A percentile compares a stretch with the other conserved stretches of the same genome.
These are phyloP conservation scores for Polydrusus pterygomalis DNA, from an alignment of 2,888 invertebrate species.

Conservation along the genomic window DNA sequence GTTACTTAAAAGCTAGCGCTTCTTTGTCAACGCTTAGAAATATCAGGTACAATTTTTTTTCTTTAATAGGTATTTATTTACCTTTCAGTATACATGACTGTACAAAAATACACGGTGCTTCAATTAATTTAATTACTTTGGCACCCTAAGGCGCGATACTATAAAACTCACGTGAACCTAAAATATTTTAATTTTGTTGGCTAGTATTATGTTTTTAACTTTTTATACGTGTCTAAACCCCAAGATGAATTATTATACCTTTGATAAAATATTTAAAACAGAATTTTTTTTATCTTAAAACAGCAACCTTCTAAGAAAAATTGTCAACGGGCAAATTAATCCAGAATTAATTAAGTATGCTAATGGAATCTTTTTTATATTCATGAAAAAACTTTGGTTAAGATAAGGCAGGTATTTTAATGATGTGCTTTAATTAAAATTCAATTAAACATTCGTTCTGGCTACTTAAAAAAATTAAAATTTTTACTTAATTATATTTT, in stretches of 20 bases:
- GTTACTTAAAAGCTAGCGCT: too few relatives aligned
- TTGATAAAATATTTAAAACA: conserved; percentile 7
- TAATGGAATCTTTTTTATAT: conserved; percentile 26
- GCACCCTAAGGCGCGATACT: too few relatives aligned
- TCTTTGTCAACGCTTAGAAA: too few relatives aligned
- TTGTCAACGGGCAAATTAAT: conserved; percentile 20
- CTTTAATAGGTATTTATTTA: too few relatives aligned
- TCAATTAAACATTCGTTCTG: conserved; percentile 14
- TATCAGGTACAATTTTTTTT: too few relatives aligned
- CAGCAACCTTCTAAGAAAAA: conserved; percentile 3
- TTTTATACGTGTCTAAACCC: neutral
- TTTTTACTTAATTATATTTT: conserved; percentile 9
- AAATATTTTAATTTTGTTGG: too few relatives aligned
- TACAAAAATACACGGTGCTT: too few relatives aligned
- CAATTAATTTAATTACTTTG: too few relatives aligned
- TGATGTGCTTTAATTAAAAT: conserved; percentile 9
- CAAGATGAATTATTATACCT: neutral
- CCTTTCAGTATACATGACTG: too few relatives aligned
- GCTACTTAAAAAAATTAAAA: conserved; percentile 6
- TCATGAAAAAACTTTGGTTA: conserved; percentile 20
- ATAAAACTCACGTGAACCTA: too few relatives aligned
- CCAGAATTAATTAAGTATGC: conserved; percentile 23
- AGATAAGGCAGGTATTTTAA: conserved; percentile 18
- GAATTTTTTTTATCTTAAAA: conserved; percentile 2
- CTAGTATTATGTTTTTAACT: neutral